Evolutionary conservation across 2,113 vertebrate genomes (phyloP), one percentile per base, ranked within the genome.

Genomic region (Lepus americanus): DNA sequence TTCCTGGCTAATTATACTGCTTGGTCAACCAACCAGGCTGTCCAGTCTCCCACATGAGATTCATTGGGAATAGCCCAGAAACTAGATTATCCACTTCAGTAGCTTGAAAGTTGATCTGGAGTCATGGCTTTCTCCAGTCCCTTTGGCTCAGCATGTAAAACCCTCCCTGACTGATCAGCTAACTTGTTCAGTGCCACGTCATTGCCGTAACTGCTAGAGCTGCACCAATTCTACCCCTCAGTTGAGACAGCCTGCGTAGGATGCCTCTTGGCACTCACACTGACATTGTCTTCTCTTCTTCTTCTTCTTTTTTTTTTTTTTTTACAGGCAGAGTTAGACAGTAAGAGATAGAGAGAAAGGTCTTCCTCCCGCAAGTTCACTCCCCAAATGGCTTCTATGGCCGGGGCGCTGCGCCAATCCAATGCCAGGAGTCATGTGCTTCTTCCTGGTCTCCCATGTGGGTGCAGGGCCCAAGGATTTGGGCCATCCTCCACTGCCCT

Each of bases 1-100:
- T 91, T 94, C 86, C 81, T 94, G 25, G 9, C 10, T 92, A 92
- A 92, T 96, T 94, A 96, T n/a, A 92, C 33, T 3, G 22, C 39
- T 89, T 82, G 70, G 74, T 95, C 79, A 95, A 91, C 79, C 93
- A 87, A 88, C 9, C 33, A n/a, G 36, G 20, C 74, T 61, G 31
- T 51, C 73, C 81, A 83, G 44, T 9, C 17, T 90, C 81, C 86
- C 81, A 55, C 64, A 83, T 55, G 29, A 88, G n/a, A 78, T 81
- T 85, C 29, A 69, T 39, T 12, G 14, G 53, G 67, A 85, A 83
- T 8, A 90, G 31, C 33, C 31, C 33, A 39, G 74, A 80, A 72
- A 79, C 78, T 44, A 49, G 29, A 49, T 53, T 61, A 76, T 44
- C 39, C 33, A 73, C 23, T 93, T 23, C 23, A 36, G 44, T 44